Evolutionary conservation across 2,113 vertebrate species (phyloP).

Genomic region (Brachyistius frenatus): DNA sequence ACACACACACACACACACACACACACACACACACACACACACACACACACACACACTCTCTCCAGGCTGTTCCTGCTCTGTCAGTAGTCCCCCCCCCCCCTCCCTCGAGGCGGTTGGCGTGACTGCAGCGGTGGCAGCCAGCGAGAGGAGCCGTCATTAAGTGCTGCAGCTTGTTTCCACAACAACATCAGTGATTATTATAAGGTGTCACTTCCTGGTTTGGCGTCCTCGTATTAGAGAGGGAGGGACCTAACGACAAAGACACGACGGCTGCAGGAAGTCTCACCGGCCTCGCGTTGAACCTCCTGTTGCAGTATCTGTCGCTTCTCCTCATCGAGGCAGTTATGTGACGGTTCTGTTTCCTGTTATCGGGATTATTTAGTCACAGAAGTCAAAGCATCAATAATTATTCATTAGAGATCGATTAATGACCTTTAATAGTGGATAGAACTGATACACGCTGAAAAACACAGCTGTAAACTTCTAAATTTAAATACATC

Average conservation of each 20-base stretch:
- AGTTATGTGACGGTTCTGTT: too few species aligned
- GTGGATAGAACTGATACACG: too few species aligned
- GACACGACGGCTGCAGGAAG: constrained; percentile 39
- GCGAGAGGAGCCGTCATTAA: constrained; percentile 28
- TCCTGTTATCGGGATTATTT: too few species aligned
- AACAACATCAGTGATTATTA: constrained; percentile 57
- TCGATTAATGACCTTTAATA: too few species aligned
- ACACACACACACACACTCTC: constrained; percentile 1
- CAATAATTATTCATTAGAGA: too few species aligned
- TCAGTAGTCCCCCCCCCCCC: constrained; percentile 36
- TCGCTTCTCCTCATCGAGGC: too few species aligned
- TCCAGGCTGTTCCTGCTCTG: constrained; percentile 48
- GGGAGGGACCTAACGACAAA: constrained; percentile 37
- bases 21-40: neutral
- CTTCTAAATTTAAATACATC: too few species aligned
- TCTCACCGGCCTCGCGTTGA: neutral
- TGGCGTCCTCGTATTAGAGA: constrained; percentile 8
- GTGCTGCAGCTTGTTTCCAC: constrained; percentile 61
- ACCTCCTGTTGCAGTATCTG: too few species aligned
- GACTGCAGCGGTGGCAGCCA: constrained; percentile 23
- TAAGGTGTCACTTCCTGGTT: constrained; percentile 59
- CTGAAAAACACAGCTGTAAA: too few species aligned
- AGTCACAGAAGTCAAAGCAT: too few species aligned
- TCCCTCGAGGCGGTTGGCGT: constrained; percentile 4
- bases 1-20: constrained; percentile 8